Evolutionary conservation across 1,140 invertebrate genomes (phyloP).

Genomic region (Drosophila burlai): DNA sequence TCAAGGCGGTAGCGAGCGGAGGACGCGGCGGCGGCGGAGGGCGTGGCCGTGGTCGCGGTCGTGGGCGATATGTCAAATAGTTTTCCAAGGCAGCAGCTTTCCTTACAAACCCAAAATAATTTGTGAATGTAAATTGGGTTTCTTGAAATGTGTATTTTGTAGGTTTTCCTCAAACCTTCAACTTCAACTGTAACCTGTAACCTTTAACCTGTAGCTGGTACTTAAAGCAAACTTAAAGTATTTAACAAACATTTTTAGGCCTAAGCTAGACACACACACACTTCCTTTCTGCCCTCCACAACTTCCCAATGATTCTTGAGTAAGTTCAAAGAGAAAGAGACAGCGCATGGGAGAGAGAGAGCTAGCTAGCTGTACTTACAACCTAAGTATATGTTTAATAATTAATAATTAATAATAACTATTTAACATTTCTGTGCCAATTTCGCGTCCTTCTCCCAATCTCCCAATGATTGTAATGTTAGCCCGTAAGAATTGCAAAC

Average conservation of each 20-base stretch:
- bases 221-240: slow-evolving; percentile 33
- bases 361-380: slow-evolving; percentile 7
- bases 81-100: slow-evolving; percentile 27
- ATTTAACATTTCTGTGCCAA: slow-evolving; percentile 40
- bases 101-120: not conserved
- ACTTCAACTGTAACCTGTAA: slow-evolving; percentile 11
- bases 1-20: slow-evolving; percentile 5
- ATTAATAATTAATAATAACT: not conserved
- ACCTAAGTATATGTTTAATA: not conserved
- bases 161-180: not conserved
- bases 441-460: slow-evolving; percentile 10
- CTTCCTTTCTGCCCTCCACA: slow-evolving; percentile 4
- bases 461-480: slow-evolving; percentile 12
- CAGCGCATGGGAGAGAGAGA: not conserved
- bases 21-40: slow-evolving; percentile 7
- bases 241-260: slow-evolving; percentile 41
- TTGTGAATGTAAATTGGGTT: not conserved
- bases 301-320: slow-evolving; percentile 13
- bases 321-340: slow-evolving; percentile 23
- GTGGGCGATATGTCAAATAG: slow-evolving; percentile 40
- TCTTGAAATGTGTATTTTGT: slow-evolving; percentile 13
- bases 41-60: slow-evolving; percentile 16
- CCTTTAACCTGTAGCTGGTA: slow-evolving; percentile 14
- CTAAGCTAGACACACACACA: slow-evolving; percentile 15
- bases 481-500: slow-evolving; percentile 18